A percentile compares a stretch with the other conserved stretches of the same genome.
phyloP scores from a whole-genome alignment of 2,797 vertebrate genomes.

The Acanthurus leucopareius region DNA sequence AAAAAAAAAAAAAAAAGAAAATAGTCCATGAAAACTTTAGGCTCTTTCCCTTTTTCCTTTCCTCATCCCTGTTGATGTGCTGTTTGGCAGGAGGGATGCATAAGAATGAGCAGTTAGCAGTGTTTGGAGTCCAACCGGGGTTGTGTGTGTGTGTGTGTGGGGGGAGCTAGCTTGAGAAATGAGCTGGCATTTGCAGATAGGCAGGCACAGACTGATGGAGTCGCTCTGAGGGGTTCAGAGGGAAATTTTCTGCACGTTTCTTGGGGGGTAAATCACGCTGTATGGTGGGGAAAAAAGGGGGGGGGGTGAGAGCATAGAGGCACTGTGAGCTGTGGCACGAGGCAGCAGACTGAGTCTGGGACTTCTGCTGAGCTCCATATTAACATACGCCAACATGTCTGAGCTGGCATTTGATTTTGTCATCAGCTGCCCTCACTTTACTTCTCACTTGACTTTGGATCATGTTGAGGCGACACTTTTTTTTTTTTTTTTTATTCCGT shows the following conservation, averaged over 20 bases:
- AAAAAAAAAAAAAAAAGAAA: conserved; percentile 58
- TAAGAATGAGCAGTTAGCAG: conserved; percentile 79
- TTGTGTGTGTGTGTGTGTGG: no score
- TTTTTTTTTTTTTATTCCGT: neutral
- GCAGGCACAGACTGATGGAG: conserved; percentile 79
- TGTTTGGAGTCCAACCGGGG: conserved; percentile 72
- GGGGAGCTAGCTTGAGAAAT: conserved; percentile 77
- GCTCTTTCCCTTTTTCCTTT: conserved; percentile 66
- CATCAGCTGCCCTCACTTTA: conserved; percentile 39
- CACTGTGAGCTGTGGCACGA: conserved; percentile 30
- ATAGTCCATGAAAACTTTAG: conserved; percentile 66
- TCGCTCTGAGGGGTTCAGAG: conserved; percentile 71
- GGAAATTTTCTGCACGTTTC: conserved; percentile 69
- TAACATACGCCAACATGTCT: conserved; percentile 48
- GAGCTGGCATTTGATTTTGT: conserved; percentile 43
- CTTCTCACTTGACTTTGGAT: conserved; percentile 37
- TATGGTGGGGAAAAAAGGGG: conserved; percentile 25
- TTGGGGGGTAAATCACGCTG: conserved; percentile 70
- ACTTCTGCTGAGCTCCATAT: conserved; percentile 61
- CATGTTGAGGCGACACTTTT: neutral
- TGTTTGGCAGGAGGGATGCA: conserved; percentile 79
- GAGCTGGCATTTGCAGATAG: conserved; percentile 84
- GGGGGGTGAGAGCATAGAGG: conserved; percentile 22
- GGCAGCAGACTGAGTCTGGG: conserved; percentile 39
- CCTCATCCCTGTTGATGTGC: conserved; percentile 74